Percentiles rank a stretch among this genome's conserved stretches.
Evolutionary conservation across 2,888 invertebrate genomes (phyloP).

Genomic region (Dinocampus coccinellae): DNA sequence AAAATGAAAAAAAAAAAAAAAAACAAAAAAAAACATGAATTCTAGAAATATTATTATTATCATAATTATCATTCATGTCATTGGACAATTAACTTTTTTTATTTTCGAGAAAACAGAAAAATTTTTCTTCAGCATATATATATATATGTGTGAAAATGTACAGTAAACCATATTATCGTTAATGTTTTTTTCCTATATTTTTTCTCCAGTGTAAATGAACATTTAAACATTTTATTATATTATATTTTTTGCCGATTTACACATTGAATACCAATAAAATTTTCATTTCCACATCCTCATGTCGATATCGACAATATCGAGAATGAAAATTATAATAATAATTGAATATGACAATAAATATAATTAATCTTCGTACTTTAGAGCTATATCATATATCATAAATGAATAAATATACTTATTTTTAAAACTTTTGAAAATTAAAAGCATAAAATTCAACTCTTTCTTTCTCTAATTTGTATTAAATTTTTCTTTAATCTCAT

Average conservation of each 20-base stretch:
- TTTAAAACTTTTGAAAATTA: neutral
- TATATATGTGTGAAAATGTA: conserved; percentile 59
- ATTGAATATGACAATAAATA: neutral
- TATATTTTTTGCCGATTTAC: neutral
- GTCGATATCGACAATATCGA: neutral
- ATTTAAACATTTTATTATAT: neutral
- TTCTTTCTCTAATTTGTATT: neutral
- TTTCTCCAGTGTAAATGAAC: neutral
- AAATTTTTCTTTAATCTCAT: neutral
- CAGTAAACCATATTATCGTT: conserved; percentile 60
- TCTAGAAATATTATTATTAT: conserved; percentile 63
- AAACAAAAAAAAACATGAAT: conserved; percentile 65
- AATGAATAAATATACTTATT: neutral
- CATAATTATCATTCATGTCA: too few species aligned
- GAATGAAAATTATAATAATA: neutral
- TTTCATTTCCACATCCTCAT: neutral
- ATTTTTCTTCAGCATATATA: too few species aligned
- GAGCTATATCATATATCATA: neutral
- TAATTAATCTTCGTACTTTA: neutral
- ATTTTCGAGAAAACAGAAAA: too few species aligned
- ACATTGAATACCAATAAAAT: neutral
- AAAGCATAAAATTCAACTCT: conserved; percentile 5
- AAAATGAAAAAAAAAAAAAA: conserved; percentile 51
- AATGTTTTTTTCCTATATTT: conserved; percentile 49
- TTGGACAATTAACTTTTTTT: too few species aligned